phyloP scores from a whole-genome alignment of 2,113 vertebrate species.

The Rhinopithecus roxellana region DNA sequence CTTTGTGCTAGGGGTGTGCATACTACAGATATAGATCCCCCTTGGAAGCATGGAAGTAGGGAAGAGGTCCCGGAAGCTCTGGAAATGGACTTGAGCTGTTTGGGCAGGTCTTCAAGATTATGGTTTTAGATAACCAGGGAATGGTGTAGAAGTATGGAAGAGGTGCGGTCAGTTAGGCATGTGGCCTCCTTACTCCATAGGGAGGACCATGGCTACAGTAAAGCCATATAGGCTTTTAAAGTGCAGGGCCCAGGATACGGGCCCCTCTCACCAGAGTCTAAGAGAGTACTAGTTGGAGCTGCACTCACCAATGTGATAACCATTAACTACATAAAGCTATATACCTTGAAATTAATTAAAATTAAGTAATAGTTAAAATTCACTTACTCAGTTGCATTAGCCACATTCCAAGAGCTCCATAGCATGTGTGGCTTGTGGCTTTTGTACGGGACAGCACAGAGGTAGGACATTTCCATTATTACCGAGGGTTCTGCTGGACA shows the following conservation, averaged over 20 bases:
- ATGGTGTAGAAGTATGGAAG: not conserved
- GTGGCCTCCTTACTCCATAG: rapidly evolving
- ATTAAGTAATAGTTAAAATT: not conserved
- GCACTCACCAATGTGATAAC: not conserved
- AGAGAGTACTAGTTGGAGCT: not conserved
- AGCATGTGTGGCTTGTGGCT: not conserved
- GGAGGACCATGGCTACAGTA: not conserved
- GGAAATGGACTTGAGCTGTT: not conserved
- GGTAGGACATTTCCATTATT: rapidly evolving
- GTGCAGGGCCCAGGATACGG: too few relatives aligned
- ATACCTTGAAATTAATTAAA: not conserved
- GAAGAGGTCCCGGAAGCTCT: not conserved
- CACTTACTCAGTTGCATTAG: not conserved
- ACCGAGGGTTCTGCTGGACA: not conserved
- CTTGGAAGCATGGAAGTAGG: not conserved
- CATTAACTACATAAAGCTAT: not conserved
- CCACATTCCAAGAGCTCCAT: not conserved
- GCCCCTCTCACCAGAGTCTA: not conserved
- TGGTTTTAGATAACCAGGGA: not conserved
- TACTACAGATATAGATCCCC: rapidly evolving
- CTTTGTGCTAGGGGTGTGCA: not conserved
- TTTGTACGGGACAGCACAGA: not conserved
- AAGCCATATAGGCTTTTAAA: too few relatives aligned
- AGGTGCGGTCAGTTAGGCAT: not conserved
- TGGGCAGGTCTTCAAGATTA: not conserved